phyloP scores from a whole-genome alignment of 2,888 invertebrate genomes.

The Limnephilus marmoratus region DNA sequence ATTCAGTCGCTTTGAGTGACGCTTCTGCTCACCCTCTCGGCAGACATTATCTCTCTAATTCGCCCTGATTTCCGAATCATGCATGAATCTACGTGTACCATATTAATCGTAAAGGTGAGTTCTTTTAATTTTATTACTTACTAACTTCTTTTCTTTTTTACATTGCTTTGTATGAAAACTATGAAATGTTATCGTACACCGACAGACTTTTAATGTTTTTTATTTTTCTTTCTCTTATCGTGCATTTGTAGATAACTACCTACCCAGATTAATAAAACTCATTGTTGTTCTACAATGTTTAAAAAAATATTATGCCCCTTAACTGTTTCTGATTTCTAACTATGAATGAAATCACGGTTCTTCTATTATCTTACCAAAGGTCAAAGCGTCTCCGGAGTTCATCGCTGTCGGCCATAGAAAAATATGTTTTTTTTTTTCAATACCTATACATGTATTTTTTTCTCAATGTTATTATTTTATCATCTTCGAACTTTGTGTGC shows the following conservation, averaged over 20 bases:
- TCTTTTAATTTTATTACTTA: slow-evolving; percentile 16
- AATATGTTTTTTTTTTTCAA: background rate
- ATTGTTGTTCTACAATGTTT: background rate
- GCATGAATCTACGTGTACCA: slow-evolving; percentile 31
- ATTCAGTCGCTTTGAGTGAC: background rate
- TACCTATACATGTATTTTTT: slow-evolving; percentile 9
- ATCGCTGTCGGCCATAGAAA: slow-evolving; percentile 42
- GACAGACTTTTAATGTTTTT: background rate
- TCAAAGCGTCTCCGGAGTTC: slow-evolving; percentile 44
- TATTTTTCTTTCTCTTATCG: background rate
- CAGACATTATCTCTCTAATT: background rate
- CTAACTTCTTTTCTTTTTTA: background rate
- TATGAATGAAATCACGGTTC: slow-evolving; percentile 51
- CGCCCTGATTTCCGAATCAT: background rate
- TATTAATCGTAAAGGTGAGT: slow-evolving; percentile 45
- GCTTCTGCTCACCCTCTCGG: background rate
- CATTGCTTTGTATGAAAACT: background rate
- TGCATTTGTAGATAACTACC: background rate
- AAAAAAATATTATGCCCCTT: background rate
- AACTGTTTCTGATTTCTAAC: background rate
- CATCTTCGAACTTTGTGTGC: slow-evolving; percentile 15
- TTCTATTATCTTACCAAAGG: slow-evolving; percentile 14
- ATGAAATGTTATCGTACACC: background rate
- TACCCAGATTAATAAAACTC: background rate
- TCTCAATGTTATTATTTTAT: background rate